Evolutionary conservation across 2,797 vertebrate genomes (phyloP), one percentile per base, ranked within the genome.

Genomic region (Gadopsis marmoratus): DNA sequence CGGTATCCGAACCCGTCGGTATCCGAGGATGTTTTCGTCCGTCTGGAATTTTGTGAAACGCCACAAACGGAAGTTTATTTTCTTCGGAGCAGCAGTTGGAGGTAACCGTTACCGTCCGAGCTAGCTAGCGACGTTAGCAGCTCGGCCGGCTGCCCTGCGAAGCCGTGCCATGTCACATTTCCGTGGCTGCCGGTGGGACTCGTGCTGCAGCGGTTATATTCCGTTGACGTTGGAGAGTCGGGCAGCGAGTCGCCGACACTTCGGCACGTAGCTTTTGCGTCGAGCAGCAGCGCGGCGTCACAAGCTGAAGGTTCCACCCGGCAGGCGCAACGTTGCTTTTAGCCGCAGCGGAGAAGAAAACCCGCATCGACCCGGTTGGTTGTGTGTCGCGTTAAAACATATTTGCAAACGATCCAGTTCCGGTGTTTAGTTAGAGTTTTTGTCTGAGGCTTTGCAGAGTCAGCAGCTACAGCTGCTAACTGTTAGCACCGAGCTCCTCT

Each of bases 11-110:
- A 17, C 1, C 4, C 2, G 0, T 33, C 16, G 2, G 3, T 19
- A 12, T 53, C 37, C 13, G 37, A 93, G 33, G 26, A 99, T 99
- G 98, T 94, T 98, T 68, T 94, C 94, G 10, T 95, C 97, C 0
- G 85, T 90, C 16, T 98, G 98, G 97, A 96, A 91, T 91, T 99
- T 98, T 88, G 84, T 98, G 9, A 98, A 97, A 93, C 97, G 97
- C 26, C 98, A 99, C 88, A 98, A 96, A 92, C 97, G 93, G 94
- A 99, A 99, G 67, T 97, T 97, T 69, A 91, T 99, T 69, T 96
- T 96, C 82, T 79, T 96, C 47, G 98, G 98, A 85, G 97, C 96
- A 19, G 91, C 96, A 70, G 94, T 96, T 60, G 97, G 98, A 94
- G 97, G 98, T 99, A 83, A 19, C 45, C 62, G 55, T 62, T 89